Base-by-base conservation (phyloP, 2,797 vertebrate species). In the Allobates femoralis region DNA sequence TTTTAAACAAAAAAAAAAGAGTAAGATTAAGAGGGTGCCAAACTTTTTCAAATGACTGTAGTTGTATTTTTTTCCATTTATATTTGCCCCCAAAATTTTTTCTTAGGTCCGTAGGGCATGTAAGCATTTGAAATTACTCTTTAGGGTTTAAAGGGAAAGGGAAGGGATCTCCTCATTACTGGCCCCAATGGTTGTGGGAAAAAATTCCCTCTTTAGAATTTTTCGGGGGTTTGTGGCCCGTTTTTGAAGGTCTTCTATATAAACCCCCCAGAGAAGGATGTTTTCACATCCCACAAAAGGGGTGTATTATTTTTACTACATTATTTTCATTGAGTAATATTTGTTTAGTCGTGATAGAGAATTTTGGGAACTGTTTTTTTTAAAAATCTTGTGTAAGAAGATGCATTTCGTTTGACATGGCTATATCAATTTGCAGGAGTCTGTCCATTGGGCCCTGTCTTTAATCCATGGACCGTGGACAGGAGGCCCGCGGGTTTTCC, bases 201-300 rank as follows among this genome's bases (percentile, higher is more conserved):
- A 99, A 91, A 99, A 97, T 91, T 99, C 97, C 0, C 95, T 99
- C 76, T 99, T 99, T 93, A 94, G 97, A 92, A 99, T 99, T 93
- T 94, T n/a, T 99, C 89, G 96, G 97, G 46, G 97, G 97, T 19
- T 89, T 99, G 76, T 99, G 97, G 97, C 97, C 97, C 1, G 97
- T 98, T n/a, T 98, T 97, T 71, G 95, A 95, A 71, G 97, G 97
- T 69, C 93, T 95, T 74, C 95, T 99, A 5, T 94, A 96, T 91
- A 99, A 99, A 87, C 97, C 97, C 0, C 95, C 97, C 67, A 97
- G 97, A 0, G 94, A 97, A 23, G 95, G 98, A 55, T 96, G 98
- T 97, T 99, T 99, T 93, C 98, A 99, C 93, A 99, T 99, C 92
- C 97, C 97, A 88, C 97, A 99, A 92, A n/a, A 97, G 97, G 97